A percentile compares a stretch with the other conserved stretches of the same genome.
phyloP scores from a whole-genome alignment of 1,140 invertebrate species.

The Formica selysi region DNA sequence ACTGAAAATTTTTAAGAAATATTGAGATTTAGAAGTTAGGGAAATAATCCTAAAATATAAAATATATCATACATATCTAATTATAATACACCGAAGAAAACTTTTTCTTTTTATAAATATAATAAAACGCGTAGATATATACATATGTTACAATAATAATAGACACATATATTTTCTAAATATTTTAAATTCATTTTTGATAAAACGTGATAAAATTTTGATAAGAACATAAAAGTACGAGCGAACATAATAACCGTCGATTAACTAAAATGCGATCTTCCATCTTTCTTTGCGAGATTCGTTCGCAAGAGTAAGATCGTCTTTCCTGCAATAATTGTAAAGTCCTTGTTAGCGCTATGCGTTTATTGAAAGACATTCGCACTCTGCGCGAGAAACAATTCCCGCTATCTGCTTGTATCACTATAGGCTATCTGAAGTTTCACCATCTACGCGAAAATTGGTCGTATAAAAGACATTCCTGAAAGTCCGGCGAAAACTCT shows the following conservation, averaged over 20 bases:
- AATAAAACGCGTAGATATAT: not conserved
- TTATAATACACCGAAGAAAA: too few relatives aligned
- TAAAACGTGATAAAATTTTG: not conserved
- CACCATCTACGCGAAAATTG: constrained; percentile 49
- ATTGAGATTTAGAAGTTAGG: not conserved
- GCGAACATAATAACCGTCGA: not conserved
- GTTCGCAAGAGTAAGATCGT: constrained; percentile 58
- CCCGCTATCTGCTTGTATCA: constrained; percentile 32
- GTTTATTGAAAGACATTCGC: constrained; percentile 46
- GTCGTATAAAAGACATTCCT: constrained; percentile 21
- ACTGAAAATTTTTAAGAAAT: not conserved
- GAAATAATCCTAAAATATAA: not conserved
- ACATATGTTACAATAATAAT: not conserved
- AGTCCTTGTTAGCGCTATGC: not conserved
- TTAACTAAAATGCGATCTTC: constrained; percentile 39
- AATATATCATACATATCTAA: not conserved
- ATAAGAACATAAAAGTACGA: constrained; percentile 4
- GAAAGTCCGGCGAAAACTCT: constrained; percentile 30
- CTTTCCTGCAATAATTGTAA: not conserved
- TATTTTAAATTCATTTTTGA: not conserved
- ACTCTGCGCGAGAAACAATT: constrained; percentile 61
- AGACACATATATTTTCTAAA: not conserved
- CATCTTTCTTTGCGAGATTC: constrained; percentile 27
- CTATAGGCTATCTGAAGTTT: constrained; percentile 40
- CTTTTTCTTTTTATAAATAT: not conserved